Evolutionary conservation across 2,888 invertebrate genomes (phyloP).

Genomic region (Cryptus armator): DNA sequence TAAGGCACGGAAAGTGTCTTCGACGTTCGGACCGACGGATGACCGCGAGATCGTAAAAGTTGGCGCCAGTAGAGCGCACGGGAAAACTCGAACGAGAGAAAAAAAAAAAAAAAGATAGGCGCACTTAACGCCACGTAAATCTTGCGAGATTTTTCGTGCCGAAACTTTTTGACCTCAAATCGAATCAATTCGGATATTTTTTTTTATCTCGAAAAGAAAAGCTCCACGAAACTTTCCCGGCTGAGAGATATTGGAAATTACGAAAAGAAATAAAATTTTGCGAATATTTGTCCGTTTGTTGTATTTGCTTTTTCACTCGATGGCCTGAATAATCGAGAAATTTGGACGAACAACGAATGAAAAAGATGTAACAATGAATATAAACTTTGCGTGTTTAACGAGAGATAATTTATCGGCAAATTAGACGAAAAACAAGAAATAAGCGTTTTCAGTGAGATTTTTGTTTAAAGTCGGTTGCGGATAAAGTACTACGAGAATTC

Average conservation of each 20-base stretch:
- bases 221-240: background rate
- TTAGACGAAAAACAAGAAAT: too few relatives aligned
- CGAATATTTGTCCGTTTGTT: too few relatives aligned
- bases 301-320: too few relatives aligned
- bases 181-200: background rate
- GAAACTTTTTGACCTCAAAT: background rate
- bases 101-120: slow-evolving; percentile 47
- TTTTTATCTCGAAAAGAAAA: background rate
- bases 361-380: too few relatives aligned
- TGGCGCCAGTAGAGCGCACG: slow-evolving; percentile 68
- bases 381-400: too few relatives aligned
- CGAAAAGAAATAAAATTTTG: background rate
- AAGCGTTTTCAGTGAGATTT: background rate
- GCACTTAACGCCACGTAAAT: slow-evolving; percentile 28
- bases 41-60: slow-evolving; percentile 72
- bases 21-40: slow-evolving; percentile 67
- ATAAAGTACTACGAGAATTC: background rate
- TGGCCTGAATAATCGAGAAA: too few relatives aligned
- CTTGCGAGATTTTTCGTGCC: background rate
- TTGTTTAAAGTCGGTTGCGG: background rate
- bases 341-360: too few relatives aligned
- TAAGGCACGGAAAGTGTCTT: slow-evolving; percentile 23
- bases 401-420: too few relatives aligned
- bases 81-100: slow-evolving; percentile 43
- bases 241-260: background rate